Conservation (phyloP, 2,797 vertebrate species). For the Crax fasciolata region DNA sequence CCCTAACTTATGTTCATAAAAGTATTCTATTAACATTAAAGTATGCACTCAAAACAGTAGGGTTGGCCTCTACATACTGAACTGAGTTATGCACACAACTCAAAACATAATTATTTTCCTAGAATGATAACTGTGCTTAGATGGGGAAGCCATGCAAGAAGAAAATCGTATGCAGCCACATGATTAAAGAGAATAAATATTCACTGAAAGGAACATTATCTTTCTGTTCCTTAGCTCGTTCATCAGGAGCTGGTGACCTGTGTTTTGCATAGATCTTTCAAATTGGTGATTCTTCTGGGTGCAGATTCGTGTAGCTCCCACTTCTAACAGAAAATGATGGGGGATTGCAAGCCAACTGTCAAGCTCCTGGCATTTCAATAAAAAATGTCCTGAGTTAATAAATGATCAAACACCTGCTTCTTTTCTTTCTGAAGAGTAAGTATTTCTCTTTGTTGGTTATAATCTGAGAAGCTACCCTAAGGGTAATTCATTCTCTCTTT, state of each 20-base stretch:
- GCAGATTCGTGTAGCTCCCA: not conserved
- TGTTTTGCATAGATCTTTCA: slow-evolving; percentile 7
- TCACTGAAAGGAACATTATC: not conserved
- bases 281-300: not conserved
- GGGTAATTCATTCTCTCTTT: slow-evolving; percentile 24
- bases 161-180: slow-evolving; percentile 8
- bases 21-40: slow-evolving; percentile 59
- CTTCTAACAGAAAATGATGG: slow-evolving; percentile 37
- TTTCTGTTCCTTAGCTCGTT: not conserved
- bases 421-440: slow-evolving; percentile 65
- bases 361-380: slow-evolving; percentile 50
- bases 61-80: not conserved
- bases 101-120: slow-evolving; percentile 39
- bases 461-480: slow-evolving; percentile 22
- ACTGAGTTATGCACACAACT: not conserved
- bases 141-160: slow-evolving; percentile 11
- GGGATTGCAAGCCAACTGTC: slow-evolving; percentile 53
- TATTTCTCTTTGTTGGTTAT: slow-evolving; percentile 24
- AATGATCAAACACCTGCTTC: slow-evolving; percentile 64
- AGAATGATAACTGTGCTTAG: slow-evolving; percentile 24
- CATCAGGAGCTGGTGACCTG: slow-evolving; percentile 9
- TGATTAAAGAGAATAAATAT: slow-evolving; percentile 35
- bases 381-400: slow-evolving; percentile 46
- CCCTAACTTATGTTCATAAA: slow-evolving; percentile 42
- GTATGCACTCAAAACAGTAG: slow-evolving; percentile 11